phyloP scores from a whole-genome alignment of 92 coral and sea anemone genomes.

The Porites divaricata region DNA sequence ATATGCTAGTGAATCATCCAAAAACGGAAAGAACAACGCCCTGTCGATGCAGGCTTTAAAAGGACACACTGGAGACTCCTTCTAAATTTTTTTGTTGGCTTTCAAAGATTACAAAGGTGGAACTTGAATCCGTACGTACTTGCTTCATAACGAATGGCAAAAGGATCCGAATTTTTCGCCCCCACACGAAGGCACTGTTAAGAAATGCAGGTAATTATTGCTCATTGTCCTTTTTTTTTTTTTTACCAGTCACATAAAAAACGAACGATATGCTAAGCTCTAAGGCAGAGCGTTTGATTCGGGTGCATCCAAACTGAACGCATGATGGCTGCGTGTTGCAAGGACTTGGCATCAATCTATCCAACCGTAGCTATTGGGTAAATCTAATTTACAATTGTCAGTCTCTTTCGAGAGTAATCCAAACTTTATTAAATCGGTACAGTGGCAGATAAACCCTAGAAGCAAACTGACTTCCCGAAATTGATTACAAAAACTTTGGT shows the following conservation, averaged over 20 bases:
- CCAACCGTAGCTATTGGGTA: constrained; percentile 58
- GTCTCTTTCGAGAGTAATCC: constrained; percentile 53
- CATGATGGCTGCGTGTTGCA: too few species aligned
- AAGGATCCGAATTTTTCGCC: constrained; percentile 18
- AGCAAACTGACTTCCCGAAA: background rate
- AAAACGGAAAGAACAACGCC: background rate
- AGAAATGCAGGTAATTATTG: constrained; percentile 47
- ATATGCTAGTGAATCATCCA: too few species aligned
- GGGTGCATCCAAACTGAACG: too few species aligned
- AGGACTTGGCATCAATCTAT: constrained; percentile 27
- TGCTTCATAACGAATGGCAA: constrained; percentile 15
- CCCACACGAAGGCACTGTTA: constrained; percentile 70
- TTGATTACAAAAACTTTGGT: background rate
- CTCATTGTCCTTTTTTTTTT: constrained; percentile 15
- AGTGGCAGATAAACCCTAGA: constrained; percentile 38
- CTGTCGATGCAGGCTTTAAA: background rate
- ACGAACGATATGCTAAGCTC: background rate
- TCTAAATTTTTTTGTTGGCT: background rate
- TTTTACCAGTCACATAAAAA: background rate
- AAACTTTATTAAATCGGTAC: constrained; percentile 60
- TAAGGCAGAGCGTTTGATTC: background rate
- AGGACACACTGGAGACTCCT: too few species aligned
- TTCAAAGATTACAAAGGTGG: background rate
- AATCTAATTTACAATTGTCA: constrained; percentile 67
- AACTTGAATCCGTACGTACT: background rate